Evolutionary conservation across 2,888 invertebrate species (phyloP).

Genomic region (Melipona beecheii): DNA sequence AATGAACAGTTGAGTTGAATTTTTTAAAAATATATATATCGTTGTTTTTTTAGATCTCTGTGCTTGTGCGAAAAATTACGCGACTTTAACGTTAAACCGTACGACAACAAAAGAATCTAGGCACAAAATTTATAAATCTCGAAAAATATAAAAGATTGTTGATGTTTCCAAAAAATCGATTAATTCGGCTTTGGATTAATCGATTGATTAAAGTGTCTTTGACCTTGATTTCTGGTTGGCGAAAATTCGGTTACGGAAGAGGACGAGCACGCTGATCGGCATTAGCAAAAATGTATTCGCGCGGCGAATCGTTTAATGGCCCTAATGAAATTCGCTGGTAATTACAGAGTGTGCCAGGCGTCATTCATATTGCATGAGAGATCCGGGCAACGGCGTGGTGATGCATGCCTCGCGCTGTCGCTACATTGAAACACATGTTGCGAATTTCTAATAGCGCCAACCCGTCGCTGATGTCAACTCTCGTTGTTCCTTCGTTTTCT

Average conservation of each 20-base stretch:
- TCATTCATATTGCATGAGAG: slow-evolving; percentile 78
- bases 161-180: background rate
- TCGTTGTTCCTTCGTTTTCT: slow-evolving; percentile 49
- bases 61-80: too few relatives aligned
- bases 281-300: slow-evolving; percentile 72
- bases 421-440: slow-evolving; percentile 75
- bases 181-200: too few relatives aligned
- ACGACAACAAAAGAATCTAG: too few relatives aligned
- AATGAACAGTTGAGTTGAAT: background rate
- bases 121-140: too few relatives aligned
- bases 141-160: background rate
- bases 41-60: too few relatives aligned
- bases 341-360: slow-evolving; percentile 75
- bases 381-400: slow-evolving; percentile 67
- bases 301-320: slow-evolving; percentile 78
- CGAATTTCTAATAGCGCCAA: slow-evolving; percentile 67
- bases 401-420: slow-evolving; percentile 69
- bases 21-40: too few relatives aligned
- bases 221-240: background rate
- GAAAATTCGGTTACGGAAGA: slow-evolving; percentile 4
- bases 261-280: slow-evolving; percentile 40
- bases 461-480: slow-evolving; percentile 50
- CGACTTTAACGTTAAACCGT: too few relatives aligned
- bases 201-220: too few relatives aligned
- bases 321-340: slow-evolving; percentile 78